A percentile compares a stretch with the other conserved stretches of the same genome.
phyloP scores from a whole-genome alignment of 2,888 invertebrate genomes.

The Campoplex nolae region DNA sequence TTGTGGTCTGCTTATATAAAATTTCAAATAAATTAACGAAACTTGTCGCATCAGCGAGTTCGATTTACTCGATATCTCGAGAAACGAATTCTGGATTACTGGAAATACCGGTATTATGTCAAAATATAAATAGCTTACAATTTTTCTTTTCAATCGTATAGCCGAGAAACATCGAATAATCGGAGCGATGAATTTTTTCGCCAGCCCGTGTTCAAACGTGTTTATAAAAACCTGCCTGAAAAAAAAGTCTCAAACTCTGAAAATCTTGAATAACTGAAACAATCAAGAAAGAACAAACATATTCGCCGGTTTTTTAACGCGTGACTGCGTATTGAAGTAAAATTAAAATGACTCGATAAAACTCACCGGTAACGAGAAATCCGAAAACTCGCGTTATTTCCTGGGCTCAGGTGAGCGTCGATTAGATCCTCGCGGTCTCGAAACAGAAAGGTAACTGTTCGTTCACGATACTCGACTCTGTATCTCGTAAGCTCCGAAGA shows the following conservation, averaged over 20 bases:
- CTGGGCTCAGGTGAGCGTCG: conserved; percentile 65
- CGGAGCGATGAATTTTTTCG: neutral
- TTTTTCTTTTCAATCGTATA: neutral
- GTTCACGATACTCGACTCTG: conserved; percentile 74
- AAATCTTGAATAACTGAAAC: neutral
- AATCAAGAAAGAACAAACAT: neutral
- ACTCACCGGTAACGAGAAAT: conserved; percentile 68
- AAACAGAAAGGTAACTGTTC: conserved; percentile 83
- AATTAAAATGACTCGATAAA: neutral
- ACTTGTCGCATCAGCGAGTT: neutral
- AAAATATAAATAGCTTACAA: neutral
- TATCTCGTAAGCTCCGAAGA: conserved; percentile 74
- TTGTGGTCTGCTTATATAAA: neutral
- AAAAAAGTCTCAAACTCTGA: neutral
- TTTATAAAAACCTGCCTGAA: neutral
- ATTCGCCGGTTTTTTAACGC: neutral
- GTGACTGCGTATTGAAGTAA: neutral
- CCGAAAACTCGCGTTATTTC: conserved; percentile 59
- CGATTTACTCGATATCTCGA: neutral
- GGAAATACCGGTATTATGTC: neutral
- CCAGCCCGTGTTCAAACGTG: neutral
- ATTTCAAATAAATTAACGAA: neutral
- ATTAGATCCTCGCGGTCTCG: conserved; percentile 81
- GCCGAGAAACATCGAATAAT: neutral
- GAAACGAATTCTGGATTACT: neutral